Conservation (phyloP, 1,140 invertebrate genomes). For the Nasonia vitripennis region DNA sequence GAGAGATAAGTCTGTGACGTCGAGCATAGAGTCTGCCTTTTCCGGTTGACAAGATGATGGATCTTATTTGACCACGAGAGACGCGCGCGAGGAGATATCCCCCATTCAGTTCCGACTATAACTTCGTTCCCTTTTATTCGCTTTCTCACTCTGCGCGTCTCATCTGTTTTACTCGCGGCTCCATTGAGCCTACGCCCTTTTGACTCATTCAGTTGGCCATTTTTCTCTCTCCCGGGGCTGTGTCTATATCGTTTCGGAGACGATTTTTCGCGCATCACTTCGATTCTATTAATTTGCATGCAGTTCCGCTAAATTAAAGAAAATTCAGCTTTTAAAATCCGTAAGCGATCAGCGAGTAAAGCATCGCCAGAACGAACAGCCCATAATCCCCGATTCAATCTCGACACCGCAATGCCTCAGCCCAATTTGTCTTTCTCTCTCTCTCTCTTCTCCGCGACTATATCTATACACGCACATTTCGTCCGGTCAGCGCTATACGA, state of each 20-base stretch:
- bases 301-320: too few relatives aligned
- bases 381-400: conserved; percentile 2
- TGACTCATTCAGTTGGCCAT: not conserved
- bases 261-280: not conserved
- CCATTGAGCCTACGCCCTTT: not conserved
- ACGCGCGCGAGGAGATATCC: conserved; percentile 51
- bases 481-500: not conserved
- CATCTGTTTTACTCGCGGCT: conserved; percentile 58
- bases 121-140: not conserved
- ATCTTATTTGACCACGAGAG: conserved; percentile 71
- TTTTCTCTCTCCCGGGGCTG: not conserved
- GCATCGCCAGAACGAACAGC: not conserved
- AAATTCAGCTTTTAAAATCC: not conserved
- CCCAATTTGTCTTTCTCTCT: conserved; percentile 59
- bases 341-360: not conserved
- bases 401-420: conserved; percentile 51
- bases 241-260: not conserved
- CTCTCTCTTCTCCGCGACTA: conserved; percentile 40
- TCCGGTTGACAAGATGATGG: conserved; percentile 70
- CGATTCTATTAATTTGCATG: not conserved
- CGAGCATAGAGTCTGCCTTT: conserved; percentile 40
- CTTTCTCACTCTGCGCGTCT: conserved; percentile 53
- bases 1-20: conserved; percentile 46
- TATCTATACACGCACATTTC: not conserved
- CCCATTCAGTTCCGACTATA: conserved; percentile 38